Conservation (phyloP, 1,140 invertebrate genomes). For the Drosophila sechellia region DNA sequence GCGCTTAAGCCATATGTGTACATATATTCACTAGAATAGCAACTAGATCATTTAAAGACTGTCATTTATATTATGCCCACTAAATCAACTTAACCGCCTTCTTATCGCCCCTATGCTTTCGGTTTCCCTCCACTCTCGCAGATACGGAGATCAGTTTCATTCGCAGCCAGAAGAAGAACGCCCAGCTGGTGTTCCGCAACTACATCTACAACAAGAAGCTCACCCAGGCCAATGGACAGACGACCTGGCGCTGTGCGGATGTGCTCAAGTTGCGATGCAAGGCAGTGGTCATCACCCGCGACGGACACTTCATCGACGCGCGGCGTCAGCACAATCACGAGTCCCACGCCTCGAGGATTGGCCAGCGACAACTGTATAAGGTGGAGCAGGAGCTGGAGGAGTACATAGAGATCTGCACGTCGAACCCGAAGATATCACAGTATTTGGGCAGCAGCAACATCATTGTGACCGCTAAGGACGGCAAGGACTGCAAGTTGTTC, state of each 20-base stretch:
- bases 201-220: slow-evolving; percentile 82
- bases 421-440: slow-evolving; percentile 71
- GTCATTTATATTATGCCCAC: background rate
- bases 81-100: slow-evolving; percentile 32
- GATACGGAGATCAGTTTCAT: slow-evolving; percentile 63
- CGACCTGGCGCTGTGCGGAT: slow-evolving; percentile 77
- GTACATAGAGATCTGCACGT: slow-evolving; percentile 74
- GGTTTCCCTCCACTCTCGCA: slow-evolving; percentile 15
- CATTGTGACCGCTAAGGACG: slow-evolving; percentile 69
- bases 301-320: slow-evolving; percentile 59
- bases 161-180: slow-evolving; percentile 80
- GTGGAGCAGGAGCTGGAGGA: slow-evolving; percentile 73
- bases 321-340: slow-evolving; percentile 67
- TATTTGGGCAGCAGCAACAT: slow-evolving; percentile 72
- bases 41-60: too few species aligned
- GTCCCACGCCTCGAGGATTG: slow-evolving; percentile 58
- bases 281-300: slow-evolving; percentile 76
- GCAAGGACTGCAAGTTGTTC: slow-evolving; percentile 76
- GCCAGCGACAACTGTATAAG: slow-evolving; percentile 65
- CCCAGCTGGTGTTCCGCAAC: slow-evolving; percentile 70
- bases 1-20: slow-evolving; percentile 31
- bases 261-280: slow-evolving; percentile 73
- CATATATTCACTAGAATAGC: slow-evolving; percentile 21
- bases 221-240: slow-evolving; percentile 78
- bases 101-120: slow-evolving; percentile 25